Evolutionary conservation across 2,797 vertebrate genomes (phyloP).

Genomic region (Enteromius trimaculatus): DNA sequence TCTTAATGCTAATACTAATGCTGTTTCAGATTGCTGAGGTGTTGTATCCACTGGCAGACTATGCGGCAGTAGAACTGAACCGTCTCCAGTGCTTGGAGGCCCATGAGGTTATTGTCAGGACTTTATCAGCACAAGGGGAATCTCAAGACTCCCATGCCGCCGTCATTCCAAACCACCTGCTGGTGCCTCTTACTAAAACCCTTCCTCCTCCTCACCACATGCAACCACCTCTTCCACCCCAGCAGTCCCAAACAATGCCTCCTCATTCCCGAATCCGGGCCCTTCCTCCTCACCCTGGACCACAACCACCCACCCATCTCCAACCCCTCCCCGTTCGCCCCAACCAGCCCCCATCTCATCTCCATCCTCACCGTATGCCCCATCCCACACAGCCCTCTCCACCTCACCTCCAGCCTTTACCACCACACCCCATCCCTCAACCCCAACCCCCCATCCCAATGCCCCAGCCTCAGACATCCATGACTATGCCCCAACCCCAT

Average conservation of each 20-base stretch:
- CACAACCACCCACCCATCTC: constrained; percentile 65
- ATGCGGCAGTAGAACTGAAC: constrained; percentile 82
- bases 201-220: constrained; percentile 68
- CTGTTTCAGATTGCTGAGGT: constrained; percentile 89
- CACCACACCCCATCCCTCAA: constrained; percentile 63
- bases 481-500: constrained; percentile 66
- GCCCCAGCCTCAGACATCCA: constrained; percentile 62
- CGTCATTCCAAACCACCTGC: constrained; percentile 87
- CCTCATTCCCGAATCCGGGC: constrained; percentile 68
- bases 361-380: constrained; percentile 67
- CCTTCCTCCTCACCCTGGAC: constrained; percentile 65
- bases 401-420: constrained; percentile 65
- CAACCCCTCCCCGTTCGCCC: constrained; percentile 59
- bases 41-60: constrained; percentile 86
- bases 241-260: constrained; percentile 59
- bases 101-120: constrained; percentile 87
- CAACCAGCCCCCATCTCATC: constrained; percentile 63
- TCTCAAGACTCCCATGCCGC: constrained; percentile 87
- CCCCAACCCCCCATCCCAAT: constrained; percentile 68
- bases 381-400: constrained; percentile 66
- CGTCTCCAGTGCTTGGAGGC: constrained; percentile 89
- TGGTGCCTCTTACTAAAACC: constrained; percentile 85
- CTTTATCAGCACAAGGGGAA: constrained; percentile 92
- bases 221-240: constrained; percentile 61
- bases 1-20: not conserved